Percentiles rank a stretch among this genome's conserved stretches.
Evolutionary conservation across 2,797 vertebrate genomes (phyloP).

Genomic region (Hippoglossus hippoglossus): DNA sequence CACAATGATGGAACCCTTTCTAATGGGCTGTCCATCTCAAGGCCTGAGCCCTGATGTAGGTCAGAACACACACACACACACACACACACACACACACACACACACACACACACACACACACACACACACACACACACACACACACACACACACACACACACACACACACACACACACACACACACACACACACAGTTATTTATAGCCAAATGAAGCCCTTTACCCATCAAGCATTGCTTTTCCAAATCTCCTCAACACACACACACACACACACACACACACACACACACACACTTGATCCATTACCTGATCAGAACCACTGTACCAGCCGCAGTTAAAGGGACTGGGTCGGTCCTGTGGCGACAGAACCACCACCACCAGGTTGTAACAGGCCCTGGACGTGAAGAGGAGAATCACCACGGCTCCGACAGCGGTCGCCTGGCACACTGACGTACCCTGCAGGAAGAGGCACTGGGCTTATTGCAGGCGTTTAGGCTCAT

Average conservation of each 20-base stretch:
- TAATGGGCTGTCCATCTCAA: slow-evolving; percentile 11
- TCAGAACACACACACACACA: slow-evolving; percentile 44
- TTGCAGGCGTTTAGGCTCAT: slow-evolving; percentile 14
- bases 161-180: slow-evolving; percentile 20
- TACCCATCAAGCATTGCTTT: slow-evolving; percentile 62
- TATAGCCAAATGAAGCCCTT: slow-evolving; percentile 81
- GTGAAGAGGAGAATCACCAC: slow-evolving; percentile 91
- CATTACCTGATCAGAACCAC: slow-evolving; percentile 92
- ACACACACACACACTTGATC: neutral
- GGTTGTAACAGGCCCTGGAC: slow-evolving; percentile 95
- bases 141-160: slow-evolving; percentile 30
- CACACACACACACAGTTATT: slow-evolving; percentile 65
- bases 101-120: slow-evolving; percentile 30
- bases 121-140: slow-evolving; percentile 30
- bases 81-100: slow-evolving; percentile 30
- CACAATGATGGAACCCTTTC: slow-evolving; percentile 15
- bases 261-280: neutral
- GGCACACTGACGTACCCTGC: slow-evolving; percentile 95
- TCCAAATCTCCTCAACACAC: slow-evolving; percentile 62
- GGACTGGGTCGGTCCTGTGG: slow-evolving; percentile 88
- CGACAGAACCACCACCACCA: slow-evolving; percentile 90
- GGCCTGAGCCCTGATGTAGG: slow-evolving; percentile 66
- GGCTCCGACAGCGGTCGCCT: slow-evolving; percentile 91
- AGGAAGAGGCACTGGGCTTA: slow-evolving; percentile 31
- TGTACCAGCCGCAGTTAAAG: slow-evolving; percentile 97